A percentile compares a stretch with the other conserved stretches of the same genome.
These are phyloP conservation scores for Charaxes varanes DNA, from an alignment of 1,140 invertebrate species.

Conservation along the genomic window DNA sequence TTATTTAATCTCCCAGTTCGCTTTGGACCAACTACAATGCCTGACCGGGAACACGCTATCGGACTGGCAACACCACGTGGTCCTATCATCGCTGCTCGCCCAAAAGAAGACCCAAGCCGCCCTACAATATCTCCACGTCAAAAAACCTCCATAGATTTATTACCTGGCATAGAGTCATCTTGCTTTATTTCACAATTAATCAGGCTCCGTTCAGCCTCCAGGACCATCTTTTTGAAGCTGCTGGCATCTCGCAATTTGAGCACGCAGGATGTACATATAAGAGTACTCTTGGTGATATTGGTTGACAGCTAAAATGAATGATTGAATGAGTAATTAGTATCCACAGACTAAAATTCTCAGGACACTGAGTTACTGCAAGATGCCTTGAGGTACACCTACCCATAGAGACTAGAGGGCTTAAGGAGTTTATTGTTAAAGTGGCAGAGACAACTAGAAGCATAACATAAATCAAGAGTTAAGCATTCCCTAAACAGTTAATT, in stretches of 20 bases:
- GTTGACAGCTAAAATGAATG: constrained; percentile 3
- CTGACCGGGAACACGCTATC: constrained; percentile 54
- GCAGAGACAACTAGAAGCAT: no score
- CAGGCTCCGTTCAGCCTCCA: constrained; percentile 6
- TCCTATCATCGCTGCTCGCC: constrained; percentile 54
- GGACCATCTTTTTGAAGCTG: constrained; percentile 9
- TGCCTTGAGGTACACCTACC: no score
- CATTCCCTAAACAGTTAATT: no score
- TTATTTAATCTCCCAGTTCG: constrained; percentile 48
- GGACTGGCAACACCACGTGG: constrained; percentile 72
- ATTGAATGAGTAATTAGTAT: no score
- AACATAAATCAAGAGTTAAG: no score
- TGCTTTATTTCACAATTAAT: not conserved
- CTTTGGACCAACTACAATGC: constrained; percentile 71
- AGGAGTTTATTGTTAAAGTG: no score
- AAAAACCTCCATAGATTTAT: constrained; percentile 41
- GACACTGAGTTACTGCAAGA: no score
- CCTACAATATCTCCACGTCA: constrained; percentile 36
- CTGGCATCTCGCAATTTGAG: constrained; percentile 7
- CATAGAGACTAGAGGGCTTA: no score
- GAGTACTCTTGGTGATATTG: not conserved
- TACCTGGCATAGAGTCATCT: not conserved
- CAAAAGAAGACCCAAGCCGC: constrained; percentile 56
- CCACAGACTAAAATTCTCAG: no score
- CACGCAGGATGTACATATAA: constrained; percentile 10